Evolutionary conservation across 2,797 vertebrate genomes (phyloP), one percentile per base, ranked within the genome.

Genomic region (Naso thynnoides): DNA sequence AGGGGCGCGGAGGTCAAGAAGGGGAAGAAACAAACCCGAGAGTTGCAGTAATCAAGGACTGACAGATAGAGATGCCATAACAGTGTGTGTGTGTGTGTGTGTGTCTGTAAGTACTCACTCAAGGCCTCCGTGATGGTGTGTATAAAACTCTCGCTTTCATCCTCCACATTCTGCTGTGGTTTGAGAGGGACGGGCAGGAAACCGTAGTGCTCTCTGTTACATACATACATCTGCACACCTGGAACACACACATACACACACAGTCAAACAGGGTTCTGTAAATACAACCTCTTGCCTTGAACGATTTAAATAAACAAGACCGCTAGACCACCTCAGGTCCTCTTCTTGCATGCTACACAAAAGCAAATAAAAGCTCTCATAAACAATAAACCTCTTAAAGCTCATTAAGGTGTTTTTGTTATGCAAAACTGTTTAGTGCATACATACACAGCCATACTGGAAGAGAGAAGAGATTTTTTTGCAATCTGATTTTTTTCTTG

Each of bases 221-320:
- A 99, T 81, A 98, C 81, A 58, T 97, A 95, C 98, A 99, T 97
- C 94, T 98, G 98, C 70, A 98, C 89, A 71, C 94, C 98, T 99
- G 90, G 13, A 56, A 75, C 27, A 82, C 54, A 89, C 36, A 79
- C 60, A 81, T 29, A 76, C 18, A 70, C n/a, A 69, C 27, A 78
- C 18, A 67, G 24, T 65, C 49, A 62, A 44, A 59, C 29, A 64
- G 1, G 14, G 23, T 18, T 61, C 18, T 63, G 54, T 71, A 74
- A 78, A 87, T 62, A 65, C 26, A 70, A 65, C 58, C 53, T 74
- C 39, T 47, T 69, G 38, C 68, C 41, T 53, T 52, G 65, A 68
- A 65, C 48, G 53, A 26, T 71, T 70, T 6, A 39, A 69, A 75
- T 50, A 70, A 69, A 59, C 59, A 53, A 4, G 2, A 21, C 62